Evolutionary conservation across 2,113 vertebrate species (phyloP).

Genomic region (Anoura caudifer): DNA sequence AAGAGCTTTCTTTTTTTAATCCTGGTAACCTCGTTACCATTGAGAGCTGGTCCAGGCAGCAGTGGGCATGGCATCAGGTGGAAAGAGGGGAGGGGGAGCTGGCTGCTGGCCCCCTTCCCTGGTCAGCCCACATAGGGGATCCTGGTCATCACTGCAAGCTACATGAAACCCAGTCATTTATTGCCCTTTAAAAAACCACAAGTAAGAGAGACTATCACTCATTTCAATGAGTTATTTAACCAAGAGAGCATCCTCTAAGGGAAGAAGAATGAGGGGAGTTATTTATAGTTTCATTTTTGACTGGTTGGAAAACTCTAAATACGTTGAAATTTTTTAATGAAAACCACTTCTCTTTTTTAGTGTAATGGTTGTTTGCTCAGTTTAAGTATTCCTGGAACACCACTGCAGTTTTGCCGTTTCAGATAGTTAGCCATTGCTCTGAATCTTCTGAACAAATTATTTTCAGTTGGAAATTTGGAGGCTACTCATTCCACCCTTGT

Average conservation of each 20-base stretch:
- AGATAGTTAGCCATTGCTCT: conserved; percentile 70
- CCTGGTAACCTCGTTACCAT: neutral
- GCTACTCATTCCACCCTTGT: neutral
- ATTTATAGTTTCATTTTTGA: conserved; percentile 52
- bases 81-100: no score
- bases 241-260: neutral
- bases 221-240: neutral
- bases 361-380: conserved; percentile 71
- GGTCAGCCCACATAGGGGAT: neutral
- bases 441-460: conserved; percentile 65
- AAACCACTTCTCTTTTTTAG: conserved; percentile 41
- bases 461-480: conserved; percentile 60
- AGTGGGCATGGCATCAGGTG: neutral
- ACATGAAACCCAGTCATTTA: neutral
- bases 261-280: neutral
- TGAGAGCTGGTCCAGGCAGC: neutral
- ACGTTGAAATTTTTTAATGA: neutral
- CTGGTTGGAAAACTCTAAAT: conserved; percentile 67
- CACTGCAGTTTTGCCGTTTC: conserved; percentile 58
- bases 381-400: conserved; percentile 72
- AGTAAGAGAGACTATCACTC: neutral
- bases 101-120: neutral
- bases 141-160: neutral
- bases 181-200: neutral
- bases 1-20: neutral